phyloP scores from a whole-genome alignment of 2,888 invertebrate genomes.

The Crioceris asparagi region DNA sequence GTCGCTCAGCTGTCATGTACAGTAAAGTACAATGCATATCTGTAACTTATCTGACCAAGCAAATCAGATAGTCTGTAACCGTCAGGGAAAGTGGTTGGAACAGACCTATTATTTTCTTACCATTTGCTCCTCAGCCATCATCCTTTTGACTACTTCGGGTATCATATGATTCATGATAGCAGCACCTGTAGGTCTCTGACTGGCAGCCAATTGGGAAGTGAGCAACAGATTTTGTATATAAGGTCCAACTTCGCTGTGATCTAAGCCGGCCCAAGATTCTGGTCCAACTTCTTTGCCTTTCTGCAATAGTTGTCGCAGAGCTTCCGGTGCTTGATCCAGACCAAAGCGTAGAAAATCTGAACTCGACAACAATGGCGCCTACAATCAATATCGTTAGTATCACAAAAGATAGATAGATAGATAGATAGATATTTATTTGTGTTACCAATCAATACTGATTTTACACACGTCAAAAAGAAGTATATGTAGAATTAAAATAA shows the following conservation, averaged over 20 bases:
- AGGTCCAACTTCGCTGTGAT: constrained; percentile 34
- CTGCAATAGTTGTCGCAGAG: constrained; percentile 43
- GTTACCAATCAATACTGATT: too few relatives aligned
- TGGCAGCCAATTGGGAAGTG: constrained; percentile 29
- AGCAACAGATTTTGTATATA: constrained; percentile 45
- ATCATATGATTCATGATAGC: constrained; percentile 21
- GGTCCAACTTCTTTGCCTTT: constrained; percentile 37
- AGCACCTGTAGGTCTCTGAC: constrained; percentile 12
- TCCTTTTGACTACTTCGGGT: constrained; percentile 46
- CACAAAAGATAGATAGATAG: too few relatives aligned
- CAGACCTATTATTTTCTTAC: constrained; percentile 31
- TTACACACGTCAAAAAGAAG: too few relatives aligned
- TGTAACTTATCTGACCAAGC: too few relatives aligned
- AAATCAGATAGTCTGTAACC: too few relatives aligned
- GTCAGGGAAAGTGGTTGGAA: too few relatives aligned
- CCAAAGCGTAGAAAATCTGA: not conserved
- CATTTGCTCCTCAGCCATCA: constrained; percentile 46
- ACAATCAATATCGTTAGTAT: too few relatives aligned
- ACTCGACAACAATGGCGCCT: not conserved
- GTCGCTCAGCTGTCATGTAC: too few relatives aligned
- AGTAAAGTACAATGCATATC: too few relatives aligned
- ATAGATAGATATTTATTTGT: too few relatives aligned
- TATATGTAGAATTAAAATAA: too few relatives aligned
- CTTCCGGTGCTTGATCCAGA: constrained; percentile 34
- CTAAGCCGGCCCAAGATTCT: constrained; percentile 35